A percentile compares a stretch with the other conserved stretches of the same genome.
Conservation (phyloP, 1,140 invertebrate species). For the Orussus abietinus region DNA sequence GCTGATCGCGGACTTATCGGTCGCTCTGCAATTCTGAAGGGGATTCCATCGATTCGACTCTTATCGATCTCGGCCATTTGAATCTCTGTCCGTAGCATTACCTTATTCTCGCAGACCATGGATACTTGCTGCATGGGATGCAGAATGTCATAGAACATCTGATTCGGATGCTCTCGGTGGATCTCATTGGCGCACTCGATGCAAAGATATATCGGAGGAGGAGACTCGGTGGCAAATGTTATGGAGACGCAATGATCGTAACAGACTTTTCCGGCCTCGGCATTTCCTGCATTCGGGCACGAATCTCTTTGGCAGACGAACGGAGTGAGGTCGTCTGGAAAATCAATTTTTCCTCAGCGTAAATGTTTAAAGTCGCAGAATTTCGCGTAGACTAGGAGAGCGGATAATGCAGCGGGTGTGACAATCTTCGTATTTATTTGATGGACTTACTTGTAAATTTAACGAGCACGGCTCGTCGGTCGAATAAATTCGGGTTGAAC, state of each 20-base stretch:
- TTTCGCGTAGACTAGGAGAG: too few relatives aligned
- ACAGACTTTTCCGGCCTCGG: constrained; percentile 88
- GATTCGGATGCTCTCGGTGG: constrained; percentile 74
- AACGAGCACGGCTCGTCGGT: constrained; percentile 82
- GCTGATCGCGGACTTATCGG: constrained; percentile 89
- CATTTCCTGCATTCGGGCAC: constrained; percentile 77
- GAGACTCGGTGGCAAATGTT: constrained; percentile 75
- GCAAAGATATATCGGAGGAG: constrained; percentile 93
- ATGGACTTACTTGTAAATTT: constrained; percentile 78
- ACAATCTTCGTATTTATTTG: too few relatives aligned
- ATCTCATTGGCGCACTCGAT: constrained; percentile 95
- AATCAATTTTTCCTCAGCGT: too few relatives aligned
- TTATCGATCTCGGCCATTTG: too few relatives aligned
- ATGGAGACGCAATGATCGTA: constrained; percentile 84
- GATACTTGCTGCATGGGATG: constrained; percentile 93
- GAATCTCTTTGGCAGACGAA: constrained; percentile 82
- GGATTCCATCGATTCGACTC: too few relatives aligned
- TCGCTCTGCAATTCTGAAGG: constrained; percentile 84
- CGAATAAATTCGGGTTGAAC: constrained; percentile 89
- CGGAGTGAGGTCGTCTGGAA: constrained; percentile 65
- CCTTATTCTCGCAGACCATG: constrained; percentile 96
- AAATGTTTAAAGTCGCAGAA: too few relatives aligned
- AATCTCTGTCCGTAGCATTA: constrained; percentile 39
- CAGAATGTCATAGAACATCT: constrained; percentile 86
- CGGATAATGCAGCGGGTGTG: too few relatives aligned